Conservation (phyloP, 2,113 vertebrate species). For the Symphodus melops region DNA sequence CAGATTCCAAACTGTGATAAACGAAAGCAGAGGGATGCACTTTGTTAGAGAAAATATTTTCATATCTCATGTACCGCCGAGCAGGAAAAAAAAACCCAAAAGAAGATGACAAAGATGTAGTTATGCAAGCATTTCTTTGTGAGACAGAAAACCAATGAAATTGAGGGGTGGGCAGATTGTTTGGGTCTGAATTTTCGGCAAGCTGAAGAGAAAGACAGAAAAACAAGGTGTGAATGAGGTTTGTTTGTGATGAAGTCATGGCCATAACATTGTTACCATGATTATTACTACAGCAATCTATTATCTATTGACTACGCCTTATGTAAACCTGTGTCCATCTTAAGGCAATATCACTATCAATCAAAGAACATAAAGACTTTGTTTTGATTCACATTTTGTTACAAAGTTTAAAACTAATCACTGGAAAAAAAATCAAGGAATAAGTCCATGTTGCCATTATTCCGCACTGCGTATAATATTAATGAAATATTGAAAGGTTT, state of each 20-base stretch:
- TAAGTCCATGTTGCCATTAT: no score
- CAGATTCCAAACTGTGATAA: conserved; percentile 20
- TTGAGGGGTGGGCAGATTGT: not conserved
- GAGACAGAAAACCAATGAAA: not conserved
- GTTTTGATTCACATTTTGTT: no score
- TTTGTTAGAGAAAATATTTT: conserved; percentile 16
- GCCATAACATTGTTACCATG: not conserved
- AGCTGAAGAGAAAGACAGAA: not conserved
- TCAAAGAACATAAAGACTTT: no score
- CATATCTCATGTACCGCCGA: not conserved
- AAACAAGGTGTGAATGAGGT: not conserved
- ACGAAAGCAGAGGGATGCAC: not conserved
- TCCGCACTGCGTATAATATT: no score
- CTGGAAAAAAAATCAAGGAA: no score
- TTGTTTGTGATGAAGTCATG: not conserved
- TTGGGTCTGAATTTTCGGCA: not conserved
- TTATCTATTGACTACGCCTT: no score
- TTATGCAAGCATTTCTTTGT: not conserved
- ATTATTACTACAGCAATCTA: not conserved
- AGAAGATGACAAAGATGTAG: not conserved
- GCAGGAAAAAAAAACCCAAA: not conserved
- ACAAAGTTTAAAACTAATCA: no score
- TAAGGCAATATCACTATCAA: not conserved
- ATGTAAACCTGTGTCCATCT: not conserved
- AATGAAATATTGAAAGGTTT: no score